Evolutionary conservation across 2,888 invertebrate genomes (phyloP).

Genomic region (Drosophila ezoana): DNA sequence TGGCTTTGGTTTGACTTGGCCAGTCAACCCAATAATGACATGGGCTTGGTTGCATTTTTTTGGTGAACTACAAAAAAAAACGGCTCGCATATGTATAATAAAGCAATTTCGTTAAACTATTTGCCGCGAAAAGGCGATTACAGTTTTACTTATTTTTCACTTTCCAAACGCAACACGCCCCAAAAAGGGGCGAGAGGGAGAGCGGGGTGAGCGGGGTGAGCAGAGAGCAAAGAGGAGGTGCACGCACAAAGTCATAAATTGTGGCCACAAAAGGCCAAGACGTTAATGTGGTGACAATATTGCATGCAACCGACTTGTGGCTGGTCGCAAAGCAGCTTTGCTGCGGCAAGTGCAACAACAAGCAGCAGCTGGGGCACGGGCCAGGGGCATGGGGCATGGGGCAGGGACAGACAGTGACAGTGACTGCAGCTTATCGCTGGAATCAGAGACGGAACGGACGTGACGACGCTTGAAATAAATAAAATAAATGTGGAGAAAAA

Average conservation of each 20-base stretch:
- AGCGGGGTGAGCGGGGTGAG: not conserved
- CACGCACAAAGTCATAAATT: constrained; percentile 76
- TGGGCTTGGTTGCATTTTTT: constrained; percentile 27
- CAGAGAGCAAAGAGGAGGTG: not conserved
- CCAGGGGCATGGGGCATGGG: not conserved
- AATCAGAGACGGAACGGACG: constrained; percentile 66
- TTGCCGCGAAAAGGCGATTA: constrained; percentile 79
- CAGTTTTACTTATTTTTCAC: constrained; percentile 79
- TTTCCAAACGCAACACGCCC: constrained; percentile 61
- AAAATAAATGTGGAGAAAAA: constrained; percentile 23
- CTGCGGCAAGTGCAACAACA: constrained; percentile 30
- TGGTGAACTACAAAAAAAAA: constrained; percentile 13
- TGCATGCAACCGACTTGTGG: constrained; percentile 71
- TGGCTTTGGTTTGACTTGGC: no score
- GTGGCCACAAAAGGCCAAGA: constrained; percentile 78
- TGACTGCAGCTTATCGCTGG: constrained; percentile 67
- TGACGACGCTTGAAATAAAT: constrained; percentile 56
- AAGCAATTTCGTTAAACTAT: constrained; percentile 72
- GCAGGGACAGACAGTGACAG: constrained; percentile 40
- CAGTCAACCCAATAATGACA: no score
- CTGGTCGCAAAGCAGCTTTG: constrained; percentile 65
- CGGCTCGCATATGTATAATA: constrained; percentile 51
- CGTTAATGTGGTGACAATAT: constrained; percentile 81
- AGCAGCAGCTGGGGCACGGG: constrained; percentile 9
- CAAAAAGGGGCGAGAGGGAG: not conserved